Evolutionary conservation across 2,888 invertebrate species (phyloP).

Genomic region (Prosopocoilus inquinatus): DNA sequence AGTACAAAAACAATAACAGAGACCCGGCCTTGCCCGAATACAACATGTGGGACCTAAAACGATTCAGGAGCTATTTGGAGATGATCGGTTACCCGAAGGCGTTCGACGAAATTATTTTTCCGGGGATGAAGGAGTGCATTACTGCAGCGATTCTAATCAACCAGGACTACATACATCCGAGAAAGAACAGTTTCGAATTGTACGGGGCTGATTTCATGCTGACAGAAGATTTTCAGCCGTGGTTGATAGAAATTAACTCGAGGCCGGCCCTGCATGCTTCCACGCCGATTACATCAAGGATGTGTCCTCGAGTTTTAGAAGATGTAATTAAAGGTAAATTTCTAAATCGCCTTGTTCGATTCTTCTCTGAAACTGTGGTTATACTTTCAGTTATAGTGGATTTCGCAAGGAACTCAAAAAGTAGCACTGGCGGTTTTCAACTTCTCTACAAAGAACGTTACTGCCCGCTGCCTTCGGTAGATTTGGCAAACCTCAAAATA

Average conservation of each 20-base stretch:
- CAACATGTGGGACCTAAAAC: slow-evolving; percentile 83
- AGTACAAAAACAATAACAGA: slow-evolving; percentile 60
- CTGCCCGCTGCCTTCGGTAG: slow-evolving; percentile 17
- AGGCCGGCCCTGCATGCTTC: slow-evolving; percentile 80
- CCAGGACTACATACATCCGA: slow-evolving; percentile 67
- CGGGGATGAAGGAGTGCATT: slow-evolving; percentile 81
- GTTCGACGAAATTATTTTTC: slow-evolving; percentile 77
- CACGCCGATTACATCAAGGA: slow-evolving; percentile 77
- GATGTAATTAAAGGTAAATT: slow-evolving; percentile 81
- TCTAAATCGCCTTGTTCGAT: neutral
- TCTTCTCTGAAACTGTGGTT: neutral
- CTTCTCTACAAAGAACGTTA: slow-evolving; percentile 37
- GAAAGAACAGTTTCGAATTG: slow-evolving; percentile 79
- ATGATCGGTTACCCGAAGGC: slow-evolving; percentile 58
- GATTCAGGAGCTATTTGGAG: slow-evolving; percentile 61
- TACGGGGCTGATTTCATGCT: slow-evolving; percentile 93
- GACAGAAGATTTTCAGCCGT: slow-evolving; percentile 79
- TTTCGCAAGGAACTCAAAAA: slow-evolving; percentile 45
- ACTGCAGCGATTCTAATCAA: slow-evolving; percentile 77
- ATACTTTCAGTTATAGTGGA: slow-evolving; percentile 57
- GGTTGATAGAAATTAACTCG: slow-evolving; percentile 91
- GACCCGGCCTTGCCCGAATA: slow-evolving; percentile 66
- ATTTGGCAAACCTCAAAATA: slow-evolving; percentile 16
- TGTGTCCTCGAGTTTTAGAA: slow-evolving; percentile 78
- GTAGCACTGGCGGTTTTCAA: slow-evolving; percentile 61